A percentile compares a stretch with the other conserved stretches of the same genome.
phyloP scores from a whole-genome alignment of 53 echinoderm and acorn worm genomes.

The Paracentrotus lividus region DNA sequence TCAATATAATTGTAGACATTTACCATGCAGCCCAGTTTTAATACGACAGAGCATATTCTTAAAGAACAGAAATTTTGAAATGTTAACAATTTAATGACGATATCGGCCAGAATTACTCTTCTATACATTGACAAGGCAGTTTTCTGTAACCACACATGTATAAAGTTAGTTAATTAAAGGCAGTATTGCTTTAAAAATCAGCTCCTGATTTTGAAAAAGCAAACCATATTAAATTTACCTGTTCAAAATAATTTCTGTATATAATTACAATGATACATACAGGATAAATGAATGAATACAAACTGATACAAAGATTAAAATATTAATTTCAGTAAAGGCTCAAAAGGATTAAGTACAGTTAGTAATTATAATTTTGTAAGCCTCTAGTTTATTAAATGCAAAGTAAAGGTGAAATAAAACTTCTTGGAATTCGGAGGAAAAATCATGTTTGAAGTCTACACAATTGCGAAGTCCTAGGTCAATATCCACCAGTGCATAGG shows the following conservation, averaged over 20 bases:
- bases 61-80: too few species aligned
- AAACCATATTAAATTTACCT: neutral
- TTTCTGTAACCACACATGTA: neutral
- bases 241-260: neutral
- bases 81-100: too few species aligned
- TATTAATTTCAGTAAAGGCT: conserved; percentile 36
- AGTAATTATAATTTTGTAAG: neutral
- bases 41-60: too few species aligned
- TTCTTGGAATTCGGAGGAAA: neutral
- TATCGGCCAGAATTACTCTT: too few species aligned
- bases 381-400: neutral
- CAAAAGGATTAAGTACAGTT: conserved; percentile 22
- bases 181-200: neutral
- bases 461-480: neutral
- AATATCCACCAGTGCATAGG: neutral
- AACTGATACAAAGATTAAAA: neutral
- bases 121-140: neutral
- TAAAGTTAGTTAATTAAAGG: neutral
- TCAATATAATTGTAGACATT: neutral
- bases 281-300: conserved; percentile 36
- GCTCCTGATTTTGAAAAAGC: too few species aligned
- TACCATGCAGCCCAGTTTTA: neutral
- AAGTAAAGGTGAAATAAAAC: neutral
- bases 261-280: neutral
- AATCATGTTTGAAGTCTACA: neutral